Percentiles rank a stretch among this genome's conserved stretches.
Conservation (phyloP, 2,888 invertebrate species). For the Diarsia dahlii region DNA sequence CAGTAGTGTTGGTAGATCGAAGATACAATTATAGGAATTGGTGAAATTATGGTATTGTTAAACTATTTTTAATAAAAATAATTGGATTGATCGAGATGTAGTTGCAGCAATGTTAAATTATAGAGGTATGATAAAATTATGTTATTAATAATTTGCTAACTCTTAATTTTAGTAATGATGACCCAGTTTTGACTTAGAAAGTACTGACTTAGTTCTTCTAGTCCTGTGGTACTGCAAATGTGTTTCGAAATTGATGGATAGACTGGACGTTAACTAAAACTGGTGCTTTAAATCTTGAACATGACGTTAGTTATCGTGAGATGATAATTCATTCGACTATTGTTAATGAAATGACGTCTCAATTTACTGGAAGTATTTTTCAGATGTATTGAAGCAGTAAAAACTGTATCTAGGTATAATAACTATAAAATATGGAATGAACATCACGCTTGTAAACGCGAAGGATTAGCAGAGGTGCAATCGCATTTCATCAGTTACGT, state of each 20-base stretch:
- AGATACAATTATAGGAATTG: constrained; percentile 48
- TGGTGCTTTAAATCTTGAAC: neutral
- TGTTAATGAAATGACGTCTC: too few relatives aligned
- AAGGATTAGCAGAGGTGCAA: neutral
- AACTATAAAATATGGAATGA: neutral
- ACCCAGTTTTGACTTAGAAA: constrained; percentile 37
- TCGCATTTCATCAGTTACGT: neutral
- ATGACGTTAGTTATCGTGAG: neutral
- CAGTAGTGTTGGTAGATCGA: constrained; percentile 31
- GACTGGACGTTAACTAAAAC: constrained; percentile 7
- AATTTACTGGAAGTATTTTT: too few relatives aligned
- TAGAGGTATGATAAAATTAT: constrained; percentile 35
- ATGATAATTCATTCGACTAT: too few relatives aligned
- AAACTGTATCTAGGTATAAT: neutral
- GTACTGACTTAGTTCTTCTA: neutral
- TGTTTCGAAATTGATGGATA: neutral
- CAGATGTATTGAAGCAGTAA: neutral
- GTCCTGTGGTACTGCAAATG: constrained; percentile 8
- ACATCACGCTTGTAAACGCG: neutral
- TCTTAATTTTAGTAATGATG: constrained; percentile 28
- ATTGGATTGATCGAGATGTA: constrained; percentile 45
- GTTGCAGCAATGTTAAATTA: constrained; percentile 51
- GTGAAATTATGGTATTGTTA: constrained; percentile 38
- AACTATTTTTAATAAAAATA: constrained; percentile 41
- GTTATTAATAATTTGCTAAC: constrained; percentile 48